Evolutionary conservation across 2,113 vertebrate genomes (phyloP).

Genomic region (Lophius piscatorius): DNA sequence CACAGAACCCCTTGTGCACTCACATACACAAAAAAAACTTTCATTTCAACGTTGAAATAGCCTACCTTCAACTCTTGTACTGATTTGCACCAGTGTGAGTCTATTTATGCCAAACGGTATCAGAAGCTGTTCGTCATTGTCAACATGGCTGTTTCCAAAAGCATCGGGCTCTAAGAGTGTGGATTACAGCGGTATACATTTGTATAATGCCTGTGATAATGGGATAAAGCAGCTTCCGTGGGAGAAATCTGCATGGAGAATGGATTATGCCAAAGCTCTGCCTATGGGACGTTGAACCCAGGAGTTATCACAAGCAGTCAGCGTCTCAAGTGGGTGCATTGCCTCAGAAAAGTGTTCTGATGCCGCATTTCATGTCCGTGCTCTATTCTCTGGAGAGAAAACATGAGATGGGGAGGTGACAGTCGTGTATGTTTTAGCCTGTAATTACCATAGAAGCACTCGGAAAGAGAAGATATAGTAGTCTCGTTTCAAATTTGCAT

Average conservation of each 20-base stretch:
- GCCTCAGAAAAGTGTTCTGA: conserved; percentile 67
- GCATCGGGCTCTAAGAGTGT: conserved; percentile 71
- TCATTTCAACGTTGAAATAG: conserved; percentile 27
- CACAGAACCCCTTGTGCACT: conserved; percentile 2
- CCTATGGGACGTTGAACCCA: conserved; percentile 75
- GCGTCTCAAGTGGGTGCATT: conserved; percentile 73
- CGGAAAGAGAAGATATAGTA: conserved; percentile 50
- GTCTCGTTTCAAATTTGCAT: conserved; percentile 67
- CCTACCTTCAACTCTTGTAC: conserved; percentile 28
- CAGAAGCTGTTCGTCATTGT: conserved; percentile 57
- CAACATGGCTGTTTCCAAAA: conserved; percentile 66
- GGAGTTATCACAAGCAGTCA: conserved; percentile 80
- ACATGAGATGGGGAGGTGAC: conserved; percentile 40
- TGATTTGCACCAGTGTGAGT: conserved; percentile 15
- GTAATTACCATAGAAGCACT: conserved; percentile 65
- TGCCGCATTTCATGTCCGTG: conserved; percentile 63
- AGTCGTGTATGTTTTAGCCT: conserved; percentile 53
- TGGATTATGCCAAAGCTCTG: conserved; percentile 79
- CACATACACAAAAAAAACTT: conserved; percentile 10
- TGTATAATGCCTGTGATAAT: conserved; percentile 83
- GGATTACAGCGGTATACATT: conserved; percentile 80
- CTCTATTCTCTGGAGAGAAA: conserved; percentile 56
- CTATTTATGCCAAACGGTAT: conserved; percentile 40
- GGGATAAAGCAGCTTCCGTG: conserved; percentile 80
- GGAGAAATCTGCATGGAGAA: conserved; percentile 80